A percentile compares a stretch with the other conserved stretches of the same genome.
These are phyloP conservation scores for Brachyptera putata DNA, from an alignment of 2,888 invertebrate species.

Conservation along the genomic window DNA sequence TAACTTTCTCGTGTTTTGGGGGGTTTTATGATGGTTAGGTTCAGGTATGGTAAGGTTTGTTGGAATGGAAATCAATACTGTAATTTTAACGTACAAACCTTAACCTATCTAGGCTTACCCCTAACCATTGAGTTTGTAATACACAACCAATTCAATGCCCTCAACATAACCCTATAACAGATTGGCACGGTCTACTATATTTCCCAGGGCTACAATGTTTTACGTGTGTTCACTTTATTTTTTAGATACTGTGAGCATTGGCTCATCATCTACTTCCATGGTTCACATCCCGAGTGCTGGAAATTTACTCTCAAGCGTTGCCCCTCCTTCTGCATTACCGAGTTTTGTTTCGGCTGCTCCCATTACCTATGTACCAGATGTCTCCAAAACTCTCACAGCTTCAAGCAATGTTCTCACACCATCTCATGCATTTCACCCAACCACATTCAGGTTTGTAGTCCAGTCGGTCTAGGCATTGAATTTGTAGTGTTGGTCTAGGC, in stretches of 20 bases:
- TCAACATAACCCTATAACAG: no score
- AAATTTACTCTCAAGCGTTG: slow-evolving; percentile 62
- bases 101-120: no score
- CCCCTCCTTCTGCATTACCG: slow-evolving; percentile 63
- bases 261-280: slow-evolving; percentile 45
- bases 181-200: not conserved
- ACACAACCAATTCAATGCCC: not conserved
- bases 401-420: not conserved
- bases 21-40: no score
- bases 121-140: no score
- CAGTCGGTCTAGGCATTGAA: no score
- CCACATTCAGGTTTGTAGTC: slow-evolving; percentile 44
- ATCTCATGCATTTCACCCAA: slow-evolving; percentile 40
- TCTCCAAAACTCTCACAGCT: not conserved
- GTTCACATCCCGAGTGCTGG: slow-evolving; percentile 44
- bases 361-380: slow-evolving; percentile 16
- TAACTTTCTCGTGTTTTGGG: no score
- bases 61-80: no score
- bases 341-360: slow-evolving; percentile 56
- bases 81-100: no score
- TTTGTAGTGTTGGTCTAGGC: no score
- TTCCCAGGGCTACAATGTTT: not conserved
- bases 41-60: no score
- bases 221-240: slow-evolving; percentile 25
- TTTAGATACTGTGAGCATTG: slow-evolving; percentile 45